Percentiles rank a stretch among this genome's conserved stretches.
phyloP scores from a whole-genome alignment of 1,140 invertebrate species.

The Bombyx mori region DNA sequence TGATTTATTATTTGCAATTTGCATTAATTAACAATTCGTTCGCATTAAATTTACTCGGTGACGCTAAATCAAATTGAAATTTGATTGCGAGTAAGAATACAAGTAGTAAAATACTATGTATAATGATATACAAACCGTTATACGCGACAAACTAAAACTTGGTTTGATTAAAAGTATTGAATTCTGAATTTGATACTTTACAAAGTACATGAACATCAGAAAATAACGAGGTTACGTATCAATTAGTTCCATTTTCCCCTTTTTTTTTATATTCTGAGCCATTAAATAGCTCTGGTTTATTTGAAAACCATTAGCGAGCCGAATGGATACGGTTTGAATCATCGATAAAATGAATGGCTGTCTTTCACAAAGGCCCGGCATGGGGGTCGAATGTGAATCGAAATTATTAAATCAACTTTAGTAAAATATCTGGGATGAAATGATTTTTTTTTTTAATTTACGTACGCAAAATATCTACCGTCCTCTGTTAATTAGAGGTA shows the following conservation, averaged over 20 bases:
- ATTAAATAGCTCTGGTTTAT: conserved; percentile 35
- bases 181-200: too few species aligned
- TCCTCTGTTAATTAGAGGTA: too few species aligned
- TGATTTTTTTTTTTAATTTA: conserved; percentile 3
- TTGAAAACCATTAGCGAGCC: conserved; percentile 42
- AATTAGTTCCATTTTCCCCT: conserved; percentile 31
- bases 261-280: conserved; percentile 30
- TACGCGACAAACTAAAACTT: too few species aligned
- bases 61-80: too few species aligned
- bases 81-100: too few species aligned
- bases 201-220: too few species aligned
- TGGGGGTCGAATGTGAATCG: conserved; percentile 15
- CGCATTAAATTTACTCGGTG: not conserved
- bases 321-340: conserved; percentile 32
- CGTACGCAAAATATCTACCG: not conserved
- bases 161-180: too few species aligned
- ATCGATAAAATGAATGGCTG: conserved; percentile 35
- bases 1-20: conserved; percentile 12
- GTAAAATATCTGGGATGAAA: not conserved
- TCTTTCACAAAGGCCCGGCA: conserved; percentile 28
- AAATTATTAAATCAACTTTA: conserved; percentile 11
- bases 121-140: too few species aligned
- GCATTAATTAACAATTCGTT: not conserved
- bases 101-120: too few species aligned
- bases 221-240: conserved; percentile 23